Base-by-base conservation (phyloP, 2,888 invertebrate genomes). In the Osedax frankpressi region DNA sequence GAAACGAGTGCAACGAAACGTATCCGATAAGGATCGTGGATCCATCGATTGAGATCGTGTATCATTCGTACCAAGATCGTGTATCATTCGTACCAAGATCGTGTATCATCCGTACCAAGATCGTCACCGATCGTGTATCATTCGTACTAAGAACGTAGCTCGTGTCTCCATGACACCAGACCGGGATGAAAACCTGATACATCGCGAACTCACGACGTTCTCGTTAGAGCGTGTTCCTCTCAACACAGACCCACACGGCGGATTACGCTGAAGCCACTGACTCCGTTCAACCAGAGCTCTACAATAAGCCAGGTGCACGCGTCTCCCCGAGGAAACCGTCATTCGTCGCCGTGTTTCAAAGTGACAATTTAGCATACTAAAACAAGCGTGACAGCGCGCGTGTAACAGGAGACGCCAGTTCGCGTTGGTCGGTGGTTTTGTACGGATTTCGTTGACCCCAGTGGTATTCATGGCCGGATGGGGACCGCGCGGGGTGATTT, bases 341-440 rank as follows among this genome's bases (percentile, higher is more conserved):
- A 65, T 65, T 65, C 65, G 24, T 65, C 65, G 65, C 65, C 65
- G 24, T 24, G 65, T 65, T 65, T 24, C 65, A 65, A 65, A 65
- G 65, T 65, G 65, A 65, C 65, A 65, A 65, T 65, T 65, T 65
- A 24, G 24, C 65, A 65, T 65, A 65, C 65, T 65, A 65, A 65
- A 65, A 65, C 19, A n/a, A 65, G 65, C 65, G 65, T 65, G 65
- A 65, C 65, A 65, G 24, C 65, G 24, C 24, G 14, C 2, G 65
- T 24, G 65, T 65, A 65, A 65, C 65, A 2, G 24, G 6, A 65
- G 24, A 65, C 65, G 65, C 65, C 0, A 1, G 24, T 19, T 65
- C 65, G 24, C 65, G 65, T 65, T 65, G 24, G 65, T n/a, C 24
- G 6, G 24, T 19, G 65, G 14, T 65, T 65, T 65, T 65, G 65